Base-by-base conservation (phyloP, 2,888 invertebrate genomes). In the Pimpla rufipes region DNA sequence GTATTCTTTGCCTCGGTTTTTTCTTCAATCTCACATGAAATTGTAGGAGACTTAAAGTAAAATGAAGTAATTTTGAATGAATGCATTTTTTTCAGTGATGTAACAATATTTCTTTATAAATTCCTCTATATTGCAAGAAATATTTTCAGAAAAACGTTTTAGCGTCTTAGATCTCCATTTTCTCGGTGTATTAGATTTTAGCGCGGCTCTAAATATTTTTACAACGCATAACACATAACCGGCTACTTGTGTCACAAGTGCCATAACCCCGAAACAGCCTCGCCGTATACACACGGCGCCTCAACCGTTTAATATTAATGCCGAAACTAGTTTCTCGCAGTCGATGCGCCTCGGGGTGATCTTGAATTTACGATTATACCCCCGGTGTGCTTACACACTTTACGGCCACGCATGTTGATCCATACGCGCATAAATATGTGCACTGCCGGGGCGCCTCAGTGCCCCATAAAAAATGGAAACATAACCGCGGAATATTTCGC, bases 341-440 rank as follows among this genome's bases (percentile, higher is more conserved):
- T 59, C 57, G 57, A 59, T 59, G 59, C 29, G 13, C 37, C 29
- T 16, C 7, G n/a, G 16, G 37, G n/a, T 35, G 35, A 37, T 37
- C 35, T 29, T 23, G 29, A 35, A 57, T 57, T 57, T 57, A 57
- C 57, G 57, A 35, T 35, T 57, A 23, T 29, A 23, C 23, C 35
- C 29, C 35, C 0, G 5, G 29, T n/a, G 35, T 29, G 35, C 7
- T 57, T n/a, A 35, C 6, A 57, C n/a, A 2, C n/a, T 57, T 35
- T 57, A 57, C 35, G 35, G 29, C 57, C 7, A 35, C 35, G n/a
- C n/a, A 35, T 4, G 35, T 35, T 13, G 35, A 35, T 57, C 23
- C 57, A 11, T 29, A 57, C 29, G 13, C 29, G 37, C 18, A 59
- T 59, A 35, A 59, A 59, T 59, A 59, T 37, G 37, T 37, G 29